Conservation (phyloP, 1,140 invertebrate species). For the Drosophila trapezifrons region DNA sequence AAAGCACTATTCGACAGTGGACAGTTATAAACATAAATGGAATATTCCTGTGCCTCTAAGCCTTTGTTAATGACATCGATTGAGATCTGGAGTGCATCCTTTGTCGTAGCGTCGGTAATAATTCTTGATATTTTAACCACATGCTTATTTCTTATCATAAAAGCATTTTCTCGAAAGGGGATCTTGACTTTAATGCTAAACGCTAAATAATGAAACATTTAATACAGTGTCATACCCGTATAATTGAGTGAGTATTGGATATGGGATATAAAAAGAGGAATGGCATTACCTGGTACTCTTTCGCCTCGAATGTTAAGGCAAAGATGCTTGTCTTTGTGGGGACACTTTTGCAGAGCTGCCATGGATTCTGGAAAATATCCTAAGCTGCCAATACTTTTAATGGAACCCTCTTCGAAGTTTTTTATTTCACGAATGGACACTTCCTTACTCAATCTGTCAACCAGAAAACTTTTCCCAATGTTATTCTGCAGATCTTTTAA, state of each 20-base stretch:
- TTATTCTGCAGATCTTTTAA: slow-evolving; percentile 3
- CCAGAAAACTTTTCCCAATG: slow-evolving; percentile 15
- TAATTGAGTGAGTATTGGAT: too few relatives aligned
- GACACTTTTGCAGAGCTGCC: slow-evolving; percentile 29
- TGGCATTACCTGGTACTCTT: slow-evolving; percentile 39
- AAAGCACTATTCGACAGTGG: slow-evolving; percentile 21
- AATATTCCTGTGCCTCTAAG: slow-evolving; percentile 35
- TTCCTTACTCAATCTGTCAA: slow-evolving; percentile 4
- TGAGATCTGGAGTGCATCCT: slow-evolving; percentile 63
- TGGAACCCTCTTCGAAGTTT: neutral
- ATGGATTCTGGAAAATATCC: slow-evolving; percentile 18
- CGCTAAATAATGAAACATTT: slow-evolving; percentile 14
- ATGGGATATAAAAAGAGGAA: too few relatives aligned
- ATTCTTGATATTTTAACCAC: slow-evolving; percentile 57
- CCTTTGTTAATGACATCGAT: slow-evolving; percentile 69
- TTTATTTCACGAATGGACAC: slow-evolving; percentile 1
- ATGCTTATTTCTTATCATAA: slow-evolving; percentile 11
- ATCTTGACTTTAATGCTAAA: slow-evolving; percentile 63
- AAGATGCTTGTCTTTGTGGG: slow-evolving; percentile 30
- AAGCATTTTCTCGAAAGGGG: slow-evolving; percentile 55
- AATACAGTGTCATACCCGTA: too few relatives aligned
- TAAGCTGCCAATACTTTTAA: slow-evolving; percentile 16
- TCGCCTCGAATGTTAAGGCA: slow-evolving; percentile 51
- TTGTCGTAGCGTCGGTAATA: slow-evolving; percentile 67
- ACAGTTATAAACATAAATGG: slow-evolving; percentile 51